phyloP scores from a whole-genome alignment of 2,888 invertebrate genomes.

The Yponomeuta evonymella region DNA sequence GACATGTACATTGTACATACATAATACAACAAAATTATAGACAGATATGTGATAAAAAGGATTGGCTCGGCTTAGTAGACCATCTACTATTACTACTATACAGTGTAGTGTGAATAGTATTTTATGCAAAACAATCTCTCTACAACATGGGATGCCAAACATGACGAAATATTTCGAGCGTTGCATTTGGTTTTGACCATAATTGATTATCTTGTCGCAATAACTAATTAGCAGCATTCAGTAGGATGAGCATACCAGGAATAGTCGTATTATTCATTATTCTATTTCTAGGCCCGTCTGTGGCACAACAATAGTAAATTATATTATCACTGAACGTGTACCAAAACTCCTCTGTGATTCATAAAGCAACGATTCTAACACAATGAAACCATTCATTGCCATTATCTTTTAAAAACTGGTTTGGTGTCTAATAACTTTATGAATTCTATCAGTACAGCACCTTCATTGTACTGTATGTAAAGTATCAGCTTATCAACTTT shows the following conservation, averaged over 20 bases:
- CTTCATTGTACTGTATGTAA: no score
- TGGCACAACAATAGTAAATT: neutral
- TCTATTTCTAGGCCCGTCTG: neutral
- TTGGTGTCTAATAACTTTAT: no score
- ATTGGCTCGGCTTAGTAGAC: no score
- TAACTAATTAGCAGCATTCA: neutral
- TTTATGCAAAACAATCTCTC: no score
- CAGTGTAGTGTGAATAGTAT: no score
- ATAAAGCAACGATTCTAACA: neutral
- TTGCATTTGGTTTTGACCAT: neutral
- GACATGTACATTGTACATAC: no score
- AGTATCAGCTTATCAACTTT: no score
- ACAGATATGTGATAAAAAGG: no score
- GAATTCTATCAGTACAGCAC: no score
- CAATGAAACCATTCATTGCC: neutral
- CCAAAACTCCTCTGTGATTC: neutral
- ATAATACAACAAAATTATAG: no score
- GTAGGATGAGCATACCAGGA: neutral
- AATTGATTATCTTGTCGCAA: neutral
- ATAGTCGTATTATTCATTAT: neutral
- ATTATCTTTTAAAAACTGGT: neutral
- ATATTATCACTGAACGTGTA: neutral
- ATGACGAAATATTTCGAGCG: neutral
- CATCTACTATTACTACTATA: no score
- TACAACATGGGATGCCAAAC: neutral